phyloP scores from a whole-genome alignment of 2,113 vertebrate species.

The Hippoglossus stenolepis region DNA sequence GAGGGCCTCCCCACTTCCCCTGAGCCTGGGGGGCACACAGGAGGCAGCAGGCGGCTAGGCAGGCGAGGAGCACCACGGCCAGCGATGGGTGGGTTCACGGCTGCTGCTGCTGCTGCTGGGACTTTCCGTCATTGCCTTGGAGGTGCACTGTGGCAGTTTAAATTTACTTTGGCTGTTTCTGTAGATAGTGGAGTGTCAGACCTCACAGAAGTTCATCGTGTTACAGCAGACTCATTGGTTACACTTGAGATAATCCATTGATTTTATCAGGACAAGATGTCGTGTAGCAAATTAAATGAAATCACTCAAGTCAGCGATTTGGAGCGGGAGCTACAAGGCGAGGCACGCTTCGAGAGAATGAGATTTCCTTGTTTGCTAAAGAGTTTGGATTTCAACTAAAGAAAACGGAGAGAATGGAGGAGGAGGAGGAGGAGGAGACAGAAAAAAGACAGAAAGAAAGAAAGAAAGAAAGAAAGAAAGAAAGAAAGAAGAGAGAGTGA shows the following conservation, averaged over 20 bases:
- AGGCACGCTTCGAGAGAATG: constrained; percentile 45
- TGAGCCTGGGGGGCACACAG: constrained; percentile 80
- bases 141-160: constrained; percentile 61
- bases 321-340: constrained; percentile 48
- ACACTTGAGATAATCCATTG: constrained; percentile 47
- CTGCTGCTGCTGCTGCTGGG: constrained; percentile 59
- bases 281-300: constrained; percentile 51
- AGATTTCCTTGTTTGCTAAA: constrained; percentile 52
- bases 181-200: constrained; percentile 63
- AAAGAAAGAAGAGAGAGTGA: constrained; percentile 20
- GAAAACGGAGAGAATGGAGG: constrained; percentile 4
- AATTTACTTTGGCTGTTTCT: constrained; percentile 63
- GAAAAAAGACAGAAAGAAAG: not conserved
- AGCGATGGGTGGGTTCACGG: constrained; percentile 71
- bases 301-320: constrained; percentile 62
- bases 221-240: constrained; percentile 62
- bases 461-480: not conserved
- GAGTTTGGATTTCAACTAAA: constrained; percentile 39
- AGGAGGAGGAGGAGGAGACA: not conserved
- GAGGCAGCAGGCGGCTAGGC: constrained; percentile 70
- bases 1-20: constrained; percentile 77
- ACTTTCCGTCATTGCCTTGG: constrained; percentile 80
- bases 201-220: constrained; percentile 59
- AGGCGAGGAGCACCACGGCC: constrained; percentile 69
- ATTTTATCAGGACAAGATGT: constrained; percentile 50